Percentiles rank a stretch among this genome's conserved stretches.
These are phyloP conservation scores for Idaea dimidiata DNA, from an alignment of 2,888 invertebrate species.

Conservation along the genomic window DNA sequence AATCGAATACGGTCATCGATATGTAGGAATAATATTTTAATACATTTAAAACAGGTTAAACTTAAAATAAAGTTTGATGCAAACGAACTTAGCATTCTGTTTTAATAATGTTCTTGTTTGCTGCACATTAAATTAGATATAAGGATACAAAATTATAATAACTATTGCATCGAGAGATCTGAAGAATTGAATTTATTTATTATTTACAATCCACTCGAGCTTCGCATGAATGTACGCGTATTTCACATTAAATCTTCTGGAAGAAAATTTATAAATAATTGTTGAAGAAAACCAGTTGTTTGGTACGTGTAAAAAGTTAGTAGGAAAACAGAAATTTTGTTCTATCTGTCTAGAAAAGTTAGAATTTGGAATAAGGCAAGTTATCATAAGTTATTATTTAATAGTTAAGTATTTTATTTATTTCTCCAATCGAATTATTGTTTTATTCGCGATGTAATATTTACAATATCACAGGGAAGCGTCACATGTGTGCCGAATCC, in stretches of 20 bases:
- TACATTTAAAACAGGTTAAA: constrained; percentile 4
- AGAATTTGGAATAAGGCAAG: neutral
- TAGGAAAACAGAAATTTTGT: neutral
- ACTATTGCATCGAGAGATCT: neutral
- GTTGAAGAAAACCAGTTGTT: too few species aligned
- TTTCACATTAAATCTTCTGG: neutral
- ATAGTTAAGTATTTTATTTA: neutral
- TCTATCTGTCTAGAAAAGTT: neutral
- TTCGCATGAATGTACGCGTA: too few species aligned
- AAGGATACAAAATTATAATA: neutral
- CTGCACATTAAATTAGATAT: neutral
- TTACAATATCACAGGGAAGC: constrained; percentile 33
- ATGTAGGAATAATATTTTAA: neutral
- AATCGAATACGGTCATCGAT: neutral
- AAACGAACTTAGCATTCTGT: neutral
- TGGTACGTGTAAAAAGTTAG: too few species aligned
- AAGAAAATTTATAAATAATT: too few species aligned
- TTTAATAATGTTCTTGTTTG: neutral
- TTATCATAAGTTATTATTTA: neutral
- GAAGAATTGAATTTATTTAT: neutral
- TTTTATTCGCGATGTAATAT: constrained; percentile 11
- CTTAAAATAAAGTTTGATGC: neutral
- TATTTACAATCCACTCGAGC: neutral
- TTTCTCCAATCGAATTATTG: neutral
- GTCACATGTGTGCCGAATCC: constrained; percentile 58